These are phyloP conservation scores for Cyrtorhinus lividipennis DNA, from an alignment of 1,140 invertebrate genomes.

Conservation along the genomic window DNA sequence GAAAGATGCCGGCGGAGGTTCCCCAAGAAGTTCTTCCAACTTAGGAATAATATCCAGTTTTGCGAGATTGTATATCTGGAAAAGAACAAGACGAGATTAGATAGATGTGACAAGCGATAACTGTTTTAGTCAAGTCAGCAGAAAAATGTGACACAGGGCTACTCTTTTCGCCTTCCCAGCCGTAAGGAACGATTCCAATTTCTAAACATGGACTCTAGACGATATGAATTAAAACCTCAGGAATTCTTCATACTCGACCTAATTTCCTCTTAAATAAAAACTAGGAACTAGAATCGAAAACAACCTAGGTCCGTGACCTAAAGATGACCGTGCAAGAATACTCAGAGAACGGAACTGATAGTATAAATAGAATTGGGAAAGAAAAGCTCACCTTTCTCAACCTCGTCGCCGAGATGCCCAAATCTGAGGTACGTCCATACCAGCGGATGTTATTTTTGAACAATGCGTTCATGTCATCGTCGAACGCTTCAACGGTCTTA, in stretches of 20 bases:
- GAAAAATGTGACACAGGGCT: too few relatives aligned
- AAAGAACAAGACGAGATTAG: background rate
- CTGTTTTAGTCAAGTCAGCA: too few relatives aligned
- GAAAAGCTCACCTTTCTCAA: slow-evolving; percentile 39
- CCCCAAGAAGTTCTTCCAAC: slow-evolving; percentile 38
- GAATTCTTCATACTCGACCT: too few relatives aligned
- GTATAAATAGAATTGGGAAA: slow-evolving; percentile 28
- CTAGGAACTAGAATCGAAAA: background rate
- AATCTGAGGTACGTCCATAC: slow-evolving; percentile 53
- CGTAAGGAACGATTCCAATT: too few relatives aligned
- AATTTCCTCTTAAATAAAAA: too few relatives aligned
- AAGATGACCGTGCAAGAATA: too few relatives aligned
- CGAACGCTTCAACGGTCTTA: slow-evolving; percentile 59
- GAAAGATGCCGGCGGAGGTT: slow-evolving; percentile 33
- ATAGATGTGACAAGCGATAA: too few relatives aligned
- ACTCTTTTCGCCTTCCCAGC: too few relatives aligned
- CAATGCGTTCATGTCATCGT: slow-evolving; percentile 61
- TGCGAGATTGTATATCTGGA: slow-evolving; percentile 32
- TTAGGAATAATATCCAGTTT: slow-evolving; percentile 32
- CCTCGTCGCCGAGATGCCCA: slow-evolving; percentile 52
- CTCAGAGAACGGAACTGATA: too few relatives aligned
- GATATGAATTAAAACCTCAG: too few relatives aligned
- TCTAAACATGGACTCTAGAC: too few relatives aligned
- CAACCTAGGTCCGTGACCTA: background rate
- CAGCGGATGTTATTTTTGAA: slow-evolving; percentile 53